Base-by-base conservation (phyloP, 2,888 invertebrate genomes). In the Dasypolia templi region DNA sequence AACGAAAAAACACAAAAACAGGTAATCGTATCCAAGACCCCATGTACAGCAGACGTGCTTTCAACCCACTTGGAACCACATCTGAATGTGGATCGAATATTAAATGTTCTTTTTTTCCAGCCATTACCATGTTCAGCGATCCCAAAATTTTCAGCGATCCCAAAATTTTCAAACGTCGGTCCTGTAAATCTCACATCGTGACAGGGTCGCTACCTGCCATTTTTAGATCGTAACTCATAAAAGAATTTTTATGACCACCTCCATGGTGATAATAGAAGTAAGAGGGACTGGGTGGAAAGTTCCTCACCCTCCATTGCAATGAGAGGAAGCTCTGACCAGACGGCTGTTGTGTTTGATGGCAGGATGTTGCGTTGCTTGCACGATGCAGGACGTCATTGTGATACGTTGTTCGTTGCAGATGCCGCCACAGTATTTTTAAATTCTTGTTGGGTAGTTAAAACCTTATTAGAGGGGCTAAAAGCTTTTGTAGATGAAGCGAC, bases 191-290 rank as follows among this genome's bases (percentile, higher is more conserved):
- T 72, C 46, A 39, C 14, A 42, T 46, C 65, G 67, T 56, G 67
- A 78, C 59, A 32, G 63, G 63, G 49, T 66, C 42, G 26, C 32
- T 65, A 56, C 58, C 78, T 82, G 53, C 66, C 78, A 49, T 77
- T 71, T 66, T n/a, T 26, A 44, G 53, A 22, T 49, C 29, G 44
- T 77, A 78, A 32, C 14, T 67, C 72, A 44, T 14, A 29, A 39
- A 78, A 59, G 29, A 66, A 59, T 67, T 72, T 82, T 83, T 80
- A 82, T 65, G 49, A n/a, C 17, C 35, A 49, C 5, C 3, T 14
- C 29, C 7, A 39, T 46, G 12, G 22, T 17, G 49, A 14, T 29
- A 53, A 3, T 29, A 3, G 7, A 22, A 12, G 22, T 17, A 9
- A 17, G 17, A 63, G 29, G 29, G 22, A 29, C 7, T 4, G 22